Base-by-base conservation (phyloP, 2,113 vertebrate genomes). In the Gadus chalcogrammus region DNA sequence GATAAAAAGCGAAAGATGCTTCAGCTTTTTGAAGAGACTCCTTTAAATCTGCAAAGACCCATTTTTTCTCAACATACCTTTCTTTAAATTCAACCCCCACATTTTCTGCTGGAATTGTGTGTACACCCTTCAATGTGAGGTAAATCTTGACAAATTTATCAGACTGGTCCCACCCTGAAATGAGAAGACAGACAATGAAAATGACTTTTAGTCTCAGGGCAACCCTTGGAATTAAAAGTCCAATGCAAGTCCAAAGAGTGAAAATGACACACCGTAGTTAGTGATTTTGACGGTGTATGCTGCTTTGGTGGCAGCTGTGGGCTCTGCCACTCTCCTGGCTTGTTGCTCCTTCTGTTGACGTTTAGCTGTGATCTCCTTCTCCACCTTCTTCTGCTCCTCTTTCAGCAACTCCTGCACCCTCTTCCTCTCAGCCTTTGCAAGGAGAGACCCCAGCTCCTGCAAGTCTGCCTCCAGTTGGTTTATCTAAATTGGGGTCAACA, bases 61-160 rank as follows among this genome's bases (percentile, higher is more conserved):
- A 48, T 48, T 48, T 48, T 48, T 13, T 9, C 42, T 48, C 42
- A 48, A 9, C 48, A 89, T 79, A 99, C 97, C 94, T 92, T 69
- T 98, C 96, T 79, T 92, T 95, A 77, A 98, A 98, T 72, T 82
- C 91, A 79, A 94, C 93, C 70, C 95, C 91, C 58, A 99, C 94
- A 1, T 95, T 96, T 79, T 98, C 97, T 75, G 89, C 35, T 35
- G 95, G 89, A 73, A 97, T 93, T 67, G 94, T 93, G 79, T 98
- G 96, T 53, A 97, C 95, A 74, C 93, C 94, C 83, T 89, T 94
- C 84, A 99, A 83, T 17, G 95, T 95, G 61, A 98, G 89, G 74
- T 99, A 99, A 73, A 99, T 96, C 90, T 98, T 99, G 82, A 99
- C 92, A 90, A 95, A 98, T 68, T 97, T 97, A 35, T 98, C 97